phyloP scores from a whole-genome alignment of 2,888 invertebrate genomes.

The Panzeria rudis region DNA sequence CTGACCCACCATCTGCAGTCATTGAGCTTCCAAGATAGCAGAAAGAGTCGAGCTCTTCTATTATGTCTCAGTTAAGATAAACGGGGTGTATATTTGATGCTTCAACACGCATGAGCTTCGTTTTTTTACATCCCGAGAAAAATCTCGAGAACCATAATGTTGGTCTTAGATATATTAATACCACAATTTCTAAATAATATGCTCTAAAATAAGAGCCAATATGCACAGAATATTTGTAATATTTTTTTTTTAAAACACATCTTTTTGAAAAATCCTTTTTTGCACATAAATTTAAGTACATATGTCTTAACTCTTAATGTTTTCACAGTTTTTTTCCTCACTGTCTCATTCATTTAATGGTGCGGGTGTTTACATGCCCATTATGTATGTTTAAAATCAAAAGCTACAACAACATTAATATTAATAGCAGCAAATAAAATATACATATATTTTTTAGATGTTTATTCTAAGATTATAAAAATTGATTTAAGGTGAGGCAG shows the following conservation, averaged over 20 bases:
- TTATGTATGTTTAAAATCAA: slow-evolving; percentile 41
- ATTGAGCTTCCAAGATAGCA: no score
- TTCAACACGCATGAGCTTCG: no score
- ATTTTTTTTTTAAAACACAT: no score
- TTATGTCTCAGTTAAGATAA: neutral
- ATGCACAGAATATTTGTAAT: no score
- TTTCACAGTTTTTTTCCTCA: slow-evolving; percentile 16
- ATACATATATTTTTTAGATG: slow-evolving; percentile 41
- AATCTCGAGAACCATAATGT: no score
- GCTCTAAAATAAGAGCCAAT: no score
- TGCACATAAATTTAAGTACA: slow-evolving; percentile 36
- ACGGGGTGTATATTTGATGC: no score
- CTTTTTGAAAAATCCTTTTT: neutral
- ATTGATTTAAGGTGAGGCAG: slow-evolving; percentile 71
- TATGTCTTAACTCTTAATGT: slow-evolving; percentile 51
- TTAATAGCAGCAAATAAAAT: slow-evolving; percentile 35
- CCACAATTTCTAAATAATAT: no score
- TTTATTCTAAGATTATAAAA: slow-evolving; percentile 69
- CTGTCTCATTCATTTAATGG: slow-evolving; percentile 41
- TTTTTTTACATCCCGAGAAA: no score
- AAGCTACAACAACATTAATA: slow-evolving; percentile 23
- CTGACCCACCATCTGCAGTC: no score
- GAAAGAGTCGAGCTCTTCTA: no score
- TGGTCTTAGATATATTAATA: no score
- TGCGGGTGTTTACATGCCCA: slow-evolving; percentile 71